These are phyloP conservation scores for Chiloscyllium plagiosum DNA, from an alignment of 2,113 vertebrate species.

Conservation along the genomic window DNA sequence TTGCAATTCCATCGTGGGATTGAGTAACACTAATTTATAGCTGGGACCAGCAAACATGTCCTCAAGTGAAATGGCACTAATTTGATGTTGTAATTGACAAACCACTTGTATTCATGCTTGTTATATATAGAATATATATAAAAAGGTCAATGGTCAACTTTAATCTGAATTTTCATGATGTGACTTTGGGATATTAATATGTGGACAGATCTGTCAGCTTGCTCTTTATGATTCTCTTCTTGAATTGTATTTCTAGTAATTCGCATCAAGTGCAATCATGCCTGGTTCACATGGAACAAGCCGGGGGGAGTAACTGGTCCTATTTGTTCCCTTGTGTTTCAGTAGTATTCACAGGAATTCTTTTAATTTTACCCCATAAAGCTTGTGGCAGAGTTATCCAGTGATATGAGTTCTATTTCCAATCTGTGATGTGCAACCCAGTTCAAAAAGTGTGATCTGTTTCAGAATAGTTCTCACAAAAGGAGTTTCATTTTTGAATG, in stretches of 20 bases:
- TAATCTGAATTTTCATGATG: constrained; percentile 26
- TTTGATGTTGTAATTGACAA: constrained; percentile 30
- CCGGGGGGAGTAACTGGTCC: background rate
- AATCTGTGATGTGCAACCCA: background rate
- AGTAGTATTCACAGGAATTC: background rate
- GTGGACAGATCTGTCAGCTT: constrained; percentile 9
- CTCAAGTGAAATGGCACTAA: constrained; percentile 22
- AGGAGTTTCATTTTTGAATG: background rate
- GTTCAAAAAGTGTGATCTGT: background rate
- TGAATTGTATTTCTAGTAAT: constrained; percentile 28
- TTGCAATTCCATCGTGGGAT: background rate
- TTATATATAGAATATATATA: constrained; percentile 17
- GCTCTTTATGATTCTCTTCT: constrained; percentile 5
- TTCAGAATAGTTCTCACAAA: background rate
- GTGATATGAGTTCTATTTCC: background rate
- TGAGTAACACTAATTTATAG: background rate
- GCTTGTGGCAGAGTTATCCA: background rate
- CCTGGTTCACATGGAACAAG: constrained; percentile 34
- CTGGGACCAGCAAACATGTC: background rate
- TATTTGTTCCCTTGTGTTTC: background rate
- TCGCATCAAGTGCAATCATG: constrained; percentile 16
- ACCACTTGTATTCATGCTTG: constrained; percentile 11
- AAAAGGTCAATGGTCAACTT: constrained; percentile 22
- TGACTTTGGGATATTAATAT: constrained; percentile 19
- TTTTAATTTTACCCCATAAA: background rate